Percentiles rank a stretch among this genome's conserved stretches.
Evolutionary conservation across 2,888 invertebrate species (phyloP).

Genomic region (Xestia ashworthii): DNA sequence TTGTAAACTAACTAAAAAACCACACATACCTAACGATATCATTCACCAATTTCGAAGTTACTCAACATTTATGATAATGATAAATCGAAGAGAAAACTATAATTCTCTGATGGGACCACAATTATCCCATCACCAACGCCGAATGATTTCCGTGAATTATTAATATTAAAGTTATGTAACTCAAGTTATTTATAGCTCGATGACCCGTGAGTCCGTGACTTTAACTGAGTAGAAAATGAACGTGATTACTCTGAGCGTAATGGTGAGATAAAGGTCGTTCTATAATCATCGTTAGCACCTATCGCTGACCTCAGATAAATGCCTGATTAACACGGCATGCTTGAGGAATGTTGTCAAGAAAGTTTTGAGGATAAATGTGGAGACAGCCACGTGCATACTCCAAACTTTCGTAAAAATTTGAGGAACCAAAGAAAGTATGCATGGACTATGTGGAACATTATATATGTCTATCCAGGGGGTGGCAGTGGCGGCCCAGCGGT

Average conservation of each 20-base stretch:
- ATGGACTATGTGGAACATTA: neutral
- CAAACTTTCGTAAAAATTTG: neutral
- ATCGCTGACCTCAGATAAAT: neutral
- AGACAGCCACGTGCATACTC: neutral
- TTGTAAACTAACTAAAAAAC: neutral
- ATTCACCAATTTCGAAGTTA: conserved; percentile 20
- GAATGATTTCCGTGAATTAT: conserved; percentile 49
- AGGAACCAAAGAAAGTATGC: neutral
- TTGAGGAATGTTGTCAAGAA: neutral
- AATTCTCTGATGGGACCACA: conserved; percentile 39
- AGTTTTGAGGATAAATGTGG: neutral
- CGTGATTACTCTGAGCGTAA: conserved; percentile 37
- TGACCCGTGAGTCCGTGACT: conserved; percentile 51
- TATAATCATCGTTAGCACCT: conserved; percentile 10
- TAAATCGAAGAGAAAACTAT: conserved; percentile 59
- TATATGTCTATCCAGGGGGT: too few species aligned
- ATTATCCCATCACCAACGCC: conserved; percentile 49
- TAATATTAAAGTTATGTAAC: conserved; percentile 44
- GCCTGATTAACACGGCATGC: neutral
- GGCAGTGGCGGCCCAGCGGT: too few species aligned
- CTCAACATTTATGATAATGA: conserved; percentile 26
- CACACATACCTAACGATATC: conserved; percentile 4
- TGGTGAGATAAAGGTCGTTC: conserved; percentile 1
- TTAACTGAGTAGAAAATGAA: conserved; percentile 44
- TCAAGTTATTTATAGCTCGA: conserved; percentile 33